Evolutionary conservation across 1,140 invertebrate genomes (phyloP), one percentile per base, ranked within the genome.

Genomic region (Caenorhabditis remanei): DNA sequence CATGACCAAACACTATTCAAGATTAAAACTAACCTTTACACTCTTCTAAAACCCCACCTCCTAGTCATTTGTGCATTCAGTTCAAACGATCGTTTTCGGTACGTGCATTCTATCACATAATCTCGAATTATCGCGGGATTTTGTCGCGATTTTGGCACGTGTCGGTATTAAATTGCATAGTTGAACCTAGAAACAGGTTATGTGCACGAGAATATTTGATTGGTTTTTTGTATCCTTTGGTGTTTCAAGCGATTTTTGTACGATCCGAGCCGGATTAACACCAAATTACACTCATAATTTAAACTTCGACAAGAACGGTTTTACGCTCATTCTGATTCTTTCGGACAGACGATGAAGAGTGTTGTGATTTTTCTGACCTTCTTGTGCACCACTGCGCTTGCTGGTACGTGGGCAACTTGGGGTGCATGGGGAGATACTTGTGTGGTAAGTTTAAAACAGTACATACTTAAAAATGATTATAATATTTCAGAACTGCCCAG

Each of bases 11-110:
- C 43, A 48, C 71, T 79, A 79, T 79, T 79, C 46, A 79, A 79
- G 71, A 79, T 79, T 79, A 79, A 50, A 19, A 24, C n/a, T 79
- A 79, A 79, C 46, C 71, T 79, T 79, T 79, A 79, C 46, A 13
- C 67, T 71, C 41, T 6, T 32, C 4, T 65, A 4, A 3, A 21
- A 40, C 1, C 40, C 55, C 13, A 14, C 55, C 55, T 63, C 61
- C 61, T 63, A 11, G 50, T 50, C 24, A 4, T 16, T 8, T 50
- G 46, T 79, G 43, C 46, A 79, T 50, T 21, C 46, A 50, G 61
- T 50, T 79, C 71, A 79, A 50, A 79, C 11, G 32, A 79, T 79
- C 71, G 46, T 79, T 79, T 79, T 79, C 14, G 46, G 71, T 50
- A 32, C 71, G 21, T 79, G 8, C 21, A 79, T 50, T 79, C 71